A percentile compares a stretch with the other conserved stretches of the same genome.
phyloP scores from a whole-genome alignment of 2,888 invertebrate genomes.

The Lycocerus yunnanus region DNA sequence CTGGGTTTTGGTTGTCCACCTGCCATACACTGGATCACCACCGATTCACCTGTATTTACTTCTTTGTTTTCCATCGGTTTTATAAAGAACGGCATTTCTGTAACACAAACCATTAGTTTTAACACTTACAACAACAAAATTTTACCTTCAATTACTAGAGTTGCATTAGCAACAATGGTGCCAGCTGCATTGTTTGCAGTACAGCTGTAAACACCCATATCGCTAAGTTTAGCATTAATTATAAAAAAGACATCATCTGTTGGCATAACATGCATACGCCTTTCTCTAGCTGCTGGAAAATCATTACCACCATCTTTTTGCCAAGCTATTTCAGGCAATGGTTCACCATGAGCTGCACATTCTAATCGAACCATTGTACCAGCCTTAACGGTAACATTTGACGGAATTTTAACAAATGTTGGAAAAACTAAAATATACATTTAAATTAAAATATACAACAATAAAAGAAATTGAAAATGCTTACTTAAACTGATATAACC shows the following conservation, averaged over 20 bases:
- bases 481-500: constrained; percentile 82
- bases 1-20: constrained; percentile 83
- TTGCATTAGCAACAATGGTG: constrained; percentile 82
- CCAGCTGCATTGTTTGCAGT: constrained; percentile 91
- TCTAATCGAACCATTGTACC: constrained; percentile 87
- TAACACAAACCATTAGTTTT: constrained; percentile 11
- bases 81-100: constrained; percentile 85
- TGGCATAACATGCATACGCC: constrained; percentile 91
- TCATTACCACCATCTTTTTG: constrained; percentile 92
- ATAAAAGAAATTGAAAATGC: constrained; percentile 36
- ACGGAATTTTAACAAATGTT: constrained; percentile 81
- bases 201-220: constrained; percentile 92
- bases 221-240: constrained; percentile 84
- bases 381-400: constrained; percentile 81
- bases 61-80: constrained; percentile 86
- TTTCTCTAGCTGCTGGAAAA: constrained; percentile 92
- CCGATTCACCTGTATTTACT: constrained; percentile 78
- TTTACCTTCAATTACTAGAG: constrained; percentile 72
- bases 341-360: constrained; percentile 89
- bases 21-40: constrained; percentile 87
- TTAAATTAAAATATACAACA: not conserved
- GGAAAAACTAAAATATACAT: constrained; percentile 73
- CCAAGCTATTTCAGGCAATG: constrained; percentile 87
- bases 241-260: constrained; percentile 92
- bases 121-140: not conserved